Evolutionary conservation across 2,113 vertebrate genomes (phyloP), one percentile per base, ranked within the genome.

Genomic region (Percina caprodes): DNA sequence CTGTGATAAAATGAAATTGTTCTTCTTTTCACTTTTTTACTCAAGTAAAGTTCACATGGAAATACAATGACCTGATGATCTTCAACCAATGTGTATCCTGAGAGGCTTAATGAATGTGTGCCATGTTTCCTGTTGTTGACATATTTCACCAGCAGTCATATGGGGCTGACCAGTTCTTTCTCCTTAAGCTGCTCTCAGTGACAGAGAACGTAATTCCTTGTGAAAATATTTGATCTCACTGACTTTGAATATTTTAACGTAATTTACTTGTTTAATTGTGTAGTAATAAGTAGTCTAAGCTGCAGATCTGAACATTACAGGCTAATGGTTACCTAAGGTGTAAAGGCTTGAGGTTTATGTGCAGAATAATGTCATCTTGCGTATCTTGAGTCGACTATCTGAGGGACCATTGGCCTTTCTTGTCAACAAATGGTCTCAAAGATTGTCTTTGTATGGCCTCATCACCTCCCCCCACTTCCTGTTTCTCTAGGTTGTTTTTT

Each of bases 61-160:
- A 5, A 0, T 13, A 19, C 15, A 3, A 42, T 19, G 65, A 60
- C 52, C 82, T 54, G 46, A 56, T 48, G 66, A 49, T 73, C 39
- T 49, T 77, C 60, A 73, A 48, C 77, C 51, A 75, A 15, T 49
- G 58, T 59, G 48, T 61, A 24, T 73, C 54, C 48, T 15, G 69
- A 70, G 54, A 30, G 23, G 23, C 11, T 13, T 61, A 58, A 55
- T 80, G 65, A 84, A 85, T 78, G 62, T 61, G 42, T 30, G 61
- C 67, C 54, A 58, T 88, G 76, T 23, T 82, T 82, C 71, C 68
- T 77, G 79, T 65, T 77, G 74, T 82, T 82, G 67, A 80, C 66
- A 24, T 60, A 9, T 59, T 67, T 61, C 61, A n/a, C 30, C 63
- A 52, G 39, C 42, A 39, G 70, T 78, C 55, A 71, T 26, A 67